Conservation (phyloP, 1,140 invertebrate species). For the Drosophila burlai region DNA sequence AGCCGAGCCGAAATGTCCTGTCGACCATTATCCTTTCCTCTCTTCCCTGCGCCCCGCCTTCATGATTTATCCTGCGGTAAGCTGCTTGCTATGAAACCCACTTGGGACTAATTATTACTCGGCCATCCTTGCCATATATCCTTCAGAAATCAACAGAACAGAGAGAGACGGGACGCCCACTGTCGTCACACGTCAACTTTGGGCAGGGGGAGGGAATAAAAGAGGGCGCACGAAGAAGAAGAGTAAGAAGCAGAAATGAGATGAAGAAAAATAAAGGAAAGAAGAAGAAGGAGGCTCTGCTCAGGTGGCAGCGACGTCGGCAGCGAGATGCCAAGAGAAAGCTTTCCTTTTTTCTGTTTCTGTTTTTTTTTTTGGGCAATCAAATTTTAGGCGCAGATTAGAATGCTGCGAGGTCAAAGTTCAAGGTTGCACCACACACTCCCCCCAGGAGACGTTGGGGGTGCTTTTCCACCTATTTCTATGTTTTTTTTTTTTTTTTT, state of each 20-base stretch:
- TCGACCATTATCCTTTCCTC: constrained; percentile 9
- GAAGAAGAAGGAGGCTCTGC: constrained; percentile 9
- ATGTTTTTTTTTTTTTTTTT: neutral
- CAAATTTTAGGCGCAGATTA: constrained; percentile 75
- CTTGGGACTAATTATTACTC: constrained; percentile 80
- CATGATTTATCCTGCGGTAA: constrained; percentile 14
- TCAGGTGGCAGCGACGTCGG: constrained; percentile 26
- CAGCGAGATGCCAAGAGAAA: constrained; percentile 14
- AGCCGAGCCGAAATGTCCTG: constrained; percentile 11
- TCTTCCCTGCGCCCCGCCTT: neutral
- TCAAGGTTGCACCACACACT: constrained; percentile 65
- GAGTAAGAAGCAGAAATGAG: constrained; percentile 1
- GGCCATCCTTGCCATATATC: constrained; percentile 42
- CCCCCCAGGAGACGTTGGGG: neutral
- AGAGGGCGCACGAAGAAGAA: neutral
- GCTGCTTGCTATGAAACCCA: constrained; percentile 67
- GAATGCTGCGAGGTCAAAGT: constrained; percentile 75
- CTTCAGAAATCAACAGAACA: constrained; percentile 32
- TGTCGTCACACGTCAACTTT: constrained; percentile 29
- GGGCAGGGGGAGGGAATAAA: neutral
- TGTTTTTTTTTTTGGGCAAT: constrained; percentile 43
- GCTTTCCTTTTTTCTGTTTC: constrained; percentile 14
- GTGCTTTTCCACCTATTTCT: constrained; percentile 1
- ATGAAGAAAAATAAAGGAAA: constrained; percentile 1
- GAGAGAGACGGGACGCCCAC: constrained; percentile 12